Base-by-base conservation (phyloP, 2,113 vertebrate species). In the Notarius lentiginosus region DNA sequence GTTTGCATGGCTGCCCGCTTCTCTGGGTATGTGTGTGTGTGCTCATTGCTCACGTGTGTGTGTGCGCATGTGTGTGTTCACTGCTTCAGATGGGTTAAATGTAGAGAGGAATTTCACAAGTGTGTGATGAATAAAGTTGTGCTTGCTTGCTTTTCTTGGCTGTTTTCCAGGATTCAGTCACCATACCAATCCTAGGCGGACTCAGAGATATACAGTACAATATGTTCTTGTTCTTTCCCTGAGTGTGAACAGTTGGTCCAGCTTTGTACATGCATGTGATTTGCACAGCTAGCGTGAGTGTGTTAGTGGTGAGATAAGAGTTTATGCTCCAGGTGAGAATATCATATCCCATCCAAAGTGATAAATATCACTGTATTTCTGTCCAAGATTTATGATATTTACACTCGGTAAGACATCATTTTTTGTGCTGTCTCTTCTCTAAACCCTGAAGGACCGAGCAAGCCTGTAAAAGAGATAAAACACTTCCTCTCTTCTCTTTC, bases 381-480 rank as follows among this genome's bases (percentile, higher is more conserved):
- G n/a, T 60, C 34, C 56, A 20, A 65, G 72, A 66, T 76, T 49
- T 11, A 60, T 34, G 22, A 84, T 84, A 75, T 84, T 75, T 61
- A 34, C 82, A 72, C 65, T 34, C 2, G 53, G 65, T 72, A 58
- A 41, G 30, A 63, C 73, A 61, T 79, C 47, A 7, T 56, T 79
- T 79, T 79, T 55, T 77, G 75, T 73, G 55, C 58, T 0, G 47
- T 85, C 58, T 85, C 58, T 1, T 15, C 24, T 41, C n/a, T 18
- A 55, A 79, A 53, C 41, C 47, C 72, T 49, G 7, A 27, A 66
- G 56, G 70, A 49, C 56, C 11, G 15, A 55, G 61, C 75, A 72
- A 86, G 49, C 30, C 61, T 79, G 84, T 79, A 86, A 65, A 22
- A 24, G 61, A 79, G 84, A 79, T 77, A 68, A 86, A 79, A 30